Conservation (phyloP, 1,140 invertebrate genomes). For the Trichomalopsis sarcophagae region DNA sequence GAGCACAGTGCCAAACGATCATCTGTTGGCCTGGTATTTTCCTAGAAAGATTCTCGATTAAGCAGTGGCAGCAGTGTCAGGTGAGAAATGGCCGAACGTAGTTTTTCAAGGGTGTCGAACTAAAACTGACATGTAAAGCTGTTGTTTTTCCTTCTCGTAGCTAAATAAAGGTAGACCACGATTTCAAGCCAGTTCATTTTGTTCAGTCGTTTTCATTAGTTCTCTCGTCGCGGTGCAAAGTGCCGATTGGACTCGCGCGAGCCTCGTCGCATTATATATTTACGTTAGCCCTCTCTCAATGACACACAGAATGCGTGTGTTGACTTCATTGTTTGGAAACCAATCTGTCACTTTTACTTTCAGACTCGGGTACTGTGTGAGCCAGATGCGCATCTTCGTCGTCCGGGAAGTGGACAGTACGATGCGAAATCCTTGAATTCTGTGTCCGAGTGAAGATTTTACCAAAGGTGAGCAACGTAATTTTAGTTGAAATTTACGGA, state of each 20-base stretch:
- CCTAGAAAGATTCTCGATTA: neutral
- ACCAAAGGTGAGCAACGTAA: neutral
- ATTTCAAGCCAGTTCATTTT: neutral
- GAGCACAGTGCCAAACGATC: too few species aligned
- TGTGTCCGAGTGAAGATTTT: neutral
- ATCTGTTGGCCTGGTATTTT: too few species aligned
- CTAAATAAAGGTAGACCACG: neutral
- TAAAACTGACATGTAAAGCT: neutral
- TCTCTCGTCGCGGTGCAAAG: neutral
- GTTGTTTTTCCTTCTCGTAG: neutral
- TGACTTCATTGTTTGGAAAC: constrained; percentile 22
- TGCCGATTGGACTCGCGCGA: neutral
- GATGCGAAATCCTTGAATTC: neutral
- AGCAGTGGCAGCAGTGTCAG: neutral
- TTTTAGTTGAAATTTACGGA: neutral
- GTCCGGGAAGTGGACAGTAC: neutral
- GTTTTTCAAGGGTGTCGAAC: constrained; percentile 7
- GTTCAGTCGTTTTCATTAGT: neutral
- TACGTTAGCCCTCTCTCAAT: constrained; percentile 6
- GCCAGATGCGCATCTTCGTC: neutral
- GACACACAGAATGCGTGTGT: constrained; percentile 10
- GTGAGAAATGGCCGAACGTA: neutral
- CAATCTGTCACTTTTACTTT: constrained; percentile 5
- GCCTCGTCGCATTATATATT: neutral
- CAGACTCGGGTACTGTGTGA: neutral